A percentile compares a stretch with the other conserved stretches of the same genome.
Conservation (phyloP, 2,888 invertebrate species). For the Graphium colonna region DNA sequence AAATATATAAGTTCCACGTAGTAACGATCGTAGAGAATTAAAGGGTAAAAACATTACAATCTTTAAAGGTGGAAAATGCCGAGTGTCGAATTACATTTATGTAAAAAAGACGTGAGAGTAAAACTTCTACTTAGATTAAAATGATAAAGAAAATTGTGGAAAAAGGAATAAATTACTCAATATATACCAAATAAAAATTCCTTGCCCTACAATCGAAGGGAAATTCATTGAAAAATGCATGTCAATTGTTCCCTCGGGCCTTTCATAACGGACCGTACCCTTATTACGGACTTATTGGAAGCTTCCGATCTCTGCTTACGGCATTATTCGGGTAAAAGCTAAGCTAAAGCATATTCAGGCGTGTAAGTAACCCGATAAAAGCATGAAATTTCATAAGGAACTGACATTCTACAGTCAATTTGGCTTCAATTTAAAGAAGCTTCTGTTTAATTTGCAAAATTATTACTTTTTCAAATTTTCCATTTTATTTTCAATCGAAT, state of each 20-base stretch:
- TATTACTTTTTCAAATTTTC: no score
- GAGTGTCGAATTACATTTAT: no score
- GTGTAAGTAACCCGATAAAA: conserved; percentile 15
- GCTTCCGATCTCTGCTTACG: conserved; percentile 9
- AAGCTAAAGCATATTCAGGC: conserved; percentile 1
- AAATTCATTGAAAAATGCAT: conserved; percentile 14
- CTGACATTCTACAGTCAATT: neutral
- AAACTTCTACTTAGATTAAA: no score
- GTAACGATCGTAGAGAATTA: no score
- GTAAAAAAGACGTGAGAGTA: no score
- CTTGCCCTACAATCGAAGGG: neutral
- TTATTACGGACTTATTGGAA: conserved; percentile 14
- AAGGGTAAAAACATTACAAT: no score
- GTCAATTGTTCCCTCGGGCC: conserved; percentile 15
- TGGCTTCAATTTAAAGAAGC: no score
- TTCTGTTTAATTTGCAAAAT: neutral
- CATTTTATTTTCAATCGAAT: neutral
- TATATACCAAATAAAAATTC: neutral
- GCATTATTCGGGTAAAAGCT: conserved; percentile 11
- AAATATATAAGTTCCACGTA: no score
- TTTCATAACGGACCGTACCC: conserved; percentile 5
- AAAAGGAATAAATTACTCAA: neutral
- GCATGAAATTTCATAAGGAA: conserved; percentile 15
- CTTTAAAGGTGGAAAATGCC: no score
- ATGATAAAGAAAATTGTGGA: neutral